A percentile compares a stretch with the other conserved stretches of the same genome.
Conservation (phyloP, 2,797 vertebrate genomes). For the Microchirus variegatus region DNA sequence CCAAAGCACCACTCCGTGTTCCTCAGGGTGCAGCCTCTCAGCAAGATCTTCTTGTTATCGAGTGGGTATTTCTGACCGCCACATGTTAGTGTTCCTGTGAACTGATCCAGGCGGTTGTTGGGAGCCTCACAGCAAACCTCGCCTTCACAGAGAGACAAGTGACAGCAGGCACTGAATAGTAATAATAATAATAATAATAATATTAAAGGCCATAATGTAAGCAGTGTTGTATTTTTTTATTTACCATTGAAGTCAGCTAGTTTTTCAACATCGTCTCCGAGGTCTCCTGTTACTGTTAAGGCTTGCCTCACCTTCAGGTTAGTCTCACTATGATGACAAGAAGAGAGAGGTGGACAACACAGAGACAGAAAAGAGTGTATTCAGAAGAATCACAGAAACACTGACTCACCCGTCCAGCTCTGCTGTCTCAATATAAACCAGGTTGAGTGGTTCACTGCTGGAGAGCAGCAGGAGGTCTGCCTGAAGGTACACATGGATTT, state of each 20-base stretch:
- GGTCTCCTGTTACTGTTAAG: conserved; percentile 87
- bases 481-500: conserved; percentile 73
- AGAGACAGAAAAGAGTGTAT: neutral
- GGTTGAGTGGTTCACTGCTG: conserved; percentile 92
- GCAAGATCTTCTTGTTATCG: conserved; percentile 90
- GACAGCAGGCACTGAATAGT: neutral
- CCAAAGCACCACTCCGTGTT: conserved; percentile 98
- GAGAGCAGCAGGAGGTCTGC: conserved; percentile 93
- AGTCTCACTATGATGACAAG: conserved; percentile 85
- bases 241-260: conserved; percentile 90
- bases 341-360: neutral
- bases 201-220: neutral
- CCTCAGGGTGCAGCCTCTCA: conserved; percentile 92
- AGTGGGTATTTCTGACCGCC: conserved; percentile 84
- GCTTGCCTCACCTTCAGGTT: conserved; percentile 96
- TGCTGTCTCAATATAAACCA: conserved; percentile 93
- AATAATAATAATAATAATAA: neutral
- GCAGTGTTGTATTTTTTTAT: neutral
- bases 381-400: neutral
- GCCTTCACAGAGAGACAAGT: conserved; percentile 72
- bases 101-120: conserved; percentile 93
- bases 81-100: conserved; percentile 85
- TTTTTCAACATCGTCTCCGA: conserved; percentile 84
- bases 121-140: conserved; percentile 91
- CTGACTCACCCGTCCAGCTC: conserved; percentile 92